Evolutionary conservation across 2,797 vertebrate genomes (phyloP).

Genomic region (Melanotaenia maccullochi): DNA sequence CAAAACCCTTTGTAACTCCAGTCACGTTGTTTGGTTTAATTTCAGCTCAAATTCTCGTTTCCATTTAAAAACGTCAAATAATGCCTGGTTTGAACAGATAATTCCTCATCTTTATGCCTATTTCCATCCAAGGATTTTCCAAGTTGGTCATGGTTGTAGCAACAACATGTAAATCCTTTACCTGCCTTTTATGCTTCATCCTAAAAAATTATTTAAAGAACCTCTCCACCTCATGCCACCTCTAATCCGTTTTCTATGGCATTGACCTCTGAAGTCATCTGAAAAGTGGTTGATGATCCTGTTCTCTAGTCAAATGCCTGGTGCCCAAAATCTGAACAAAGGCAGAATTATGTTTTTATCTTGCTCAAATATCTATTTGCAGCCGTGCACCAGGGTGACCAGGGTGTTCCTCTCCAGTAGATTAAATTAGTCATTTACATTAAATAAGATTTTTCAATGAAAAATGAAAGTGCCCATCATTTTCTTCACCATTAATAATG

Average conservation of each 20-base stretch:
- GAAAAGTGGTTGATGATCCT: conserved; percentile 41
- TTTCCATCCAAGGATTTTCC: conserved; percentile 29
- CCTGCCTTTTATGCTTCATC: conserved; percentile 42
- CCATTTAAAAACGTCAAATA: no score
- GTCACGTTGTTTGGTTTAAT: no score
- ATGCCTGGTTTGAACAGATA: conserved; percentile 32
- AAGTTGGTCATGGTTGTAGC: conserved; percentile 27
- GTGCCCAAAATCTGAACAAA: conserved; percentile 20
- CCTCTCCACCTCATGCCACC: conserved; percentile 24
- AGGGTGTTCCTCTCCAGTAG: not conserved
- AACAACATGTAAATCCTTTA: conserved; percentile 49
- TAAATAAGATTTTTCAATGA: conserved; percentile 15
- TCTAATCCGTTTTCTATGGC: conserved; percentile 25
- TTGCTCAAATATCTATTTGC: conserved; percentile 16
- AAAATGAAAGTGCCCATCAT: not conserved
- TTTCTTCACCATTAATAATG: conserved; percentile 14
- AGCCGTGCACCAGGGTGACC: not conserved
- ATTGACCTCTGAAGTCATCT: conserved; percentile 30
- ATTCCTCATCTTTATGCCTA: no score
- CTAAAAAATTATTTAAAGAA: conserved; percentile 48
- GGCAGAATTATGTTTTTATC: conserved; percentile 17
- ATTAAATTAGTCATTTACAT: conserved; percentile 31
- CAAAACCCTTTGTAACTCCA: no score
- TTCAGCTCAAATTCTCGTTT: no score
- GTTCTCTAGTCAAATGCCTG: conserved; percentile 24